phyloP scores from a whole-genome alignment of 2,888 invertebrate genomes.

The Eudemis profundana region DNA sequence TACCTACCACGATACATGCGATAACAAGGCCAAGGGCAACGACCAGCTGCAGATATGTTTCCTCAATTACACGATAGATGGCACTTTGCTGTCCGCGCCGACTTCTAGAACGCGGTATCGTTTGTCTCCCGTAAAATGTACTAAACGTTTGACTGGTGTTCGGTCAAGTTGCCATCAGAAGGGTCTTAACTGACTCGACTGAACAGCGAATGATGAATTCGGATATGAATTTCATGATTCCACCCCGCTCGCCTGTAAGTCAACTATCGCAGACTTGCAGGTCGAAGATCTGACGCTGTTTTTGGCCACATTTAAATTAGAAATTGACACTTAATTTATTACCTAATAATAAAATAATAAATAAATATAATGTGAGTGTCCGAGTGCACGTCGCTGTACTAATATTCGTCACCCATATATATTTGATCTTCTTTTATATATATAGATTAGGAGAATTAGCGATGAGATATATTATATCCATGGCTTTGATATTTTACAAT shows the following conservation, averaged over 20 bases:
- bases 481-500: too few species aligned
- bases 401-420: too few species aligned
- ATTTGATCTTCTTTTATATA: too few species aligned
- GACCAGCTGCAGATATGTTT: conserved; percentile 49
- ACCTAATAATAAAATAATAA: too few species aligned
- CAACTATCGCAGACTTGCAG: conserved; percentile 75
- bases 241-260: conserved; percentile 67
- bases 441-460: too few species aligned
- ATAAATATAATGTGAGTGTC: too few species aligned
- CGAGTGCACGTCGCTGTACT: too few species aligned
- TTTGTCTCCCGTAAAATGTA: conserved; percentile 46
- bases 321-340: too few species aligned
- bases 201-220: conserved; percentile 81
- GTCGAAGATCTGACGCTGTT: conserved; percentile 76
- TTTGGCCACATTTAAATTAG: conserved; percentile 59
- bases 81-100: conserved; percentile 46
- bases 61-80: conserved; percentile 53
- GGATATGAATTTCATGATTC: conserved; percentile 74
- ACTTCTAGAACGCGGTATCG: conserved; percentile 53
- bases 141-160: background rate
- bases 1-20: conserved; percentile 48
- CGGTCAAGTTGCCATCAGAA: conserved; percentile 64
- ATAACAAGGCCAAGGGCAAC: conserved; percentile 61
- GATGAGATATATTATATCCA: too few species aligned
- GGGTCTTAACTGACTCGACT: conserved; percentile 84